Conservation (phyloP, 2,113 vertebrate species). For the Accipiter virgatus region DNA sequence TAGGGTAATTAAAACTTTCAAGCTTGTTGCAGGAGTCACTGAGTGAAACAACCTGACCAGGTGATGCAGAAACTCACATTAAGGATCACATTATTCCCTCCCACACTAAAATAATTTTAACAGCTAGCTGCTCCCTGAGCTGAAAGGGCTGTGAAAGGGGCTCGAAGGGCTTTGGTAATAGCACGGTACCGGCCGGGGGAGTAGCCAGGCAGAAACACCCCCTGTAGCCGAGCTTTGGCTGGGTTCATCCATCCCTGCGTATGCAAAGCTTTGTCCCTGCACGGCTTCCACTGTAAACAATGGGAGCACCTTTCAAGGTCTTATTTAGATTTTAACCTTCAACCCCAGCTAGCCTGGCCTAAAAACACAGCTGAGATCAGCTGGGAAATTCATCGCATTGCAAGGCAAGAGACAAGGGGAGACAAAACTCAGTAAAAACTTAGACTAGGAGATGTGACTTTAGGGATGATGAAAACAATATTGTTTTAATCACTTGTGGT, state of each 20-base stretch:
- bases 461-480: not conserved
- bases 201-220: not conserved
- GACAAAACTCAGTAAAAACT: not conserved
- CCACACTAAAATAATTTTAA: not conserved
- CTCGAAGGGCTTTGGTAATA: not conserved
- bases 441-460: not conserved
- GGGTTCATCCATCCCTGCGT: not conserved
- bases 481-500: not conserved
- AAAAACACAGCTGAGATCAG: not conserved
- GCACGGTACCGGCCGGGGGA: accelerated
- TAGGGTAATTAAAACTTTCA: not conserved
- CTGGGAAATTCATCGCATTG: not conserved
- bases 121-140: not conserved
- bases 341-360: not conserved
- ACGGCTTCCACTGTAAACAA: not conserved
- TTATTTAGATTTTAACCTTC: not conserved
- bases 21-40: not conserved
- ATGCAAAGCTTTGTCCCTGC: not conserved
- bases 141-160: not conserved
- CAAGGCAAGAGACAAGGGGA: not conserved
- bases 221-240: not conserved
- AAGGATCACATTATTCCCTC: not conserved
- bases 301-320: not conserved
- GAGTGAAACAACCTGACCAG: not conserved
- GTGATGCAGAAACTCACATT: not conserved